Percentiles rank a stretch among this genome's conserved stretches.
These are phyloP conservation scores for Nematostella vectensis DNA, from an alignment of 92 coral and sea anemone genomes.

Conservation along the genomic window DNA sequence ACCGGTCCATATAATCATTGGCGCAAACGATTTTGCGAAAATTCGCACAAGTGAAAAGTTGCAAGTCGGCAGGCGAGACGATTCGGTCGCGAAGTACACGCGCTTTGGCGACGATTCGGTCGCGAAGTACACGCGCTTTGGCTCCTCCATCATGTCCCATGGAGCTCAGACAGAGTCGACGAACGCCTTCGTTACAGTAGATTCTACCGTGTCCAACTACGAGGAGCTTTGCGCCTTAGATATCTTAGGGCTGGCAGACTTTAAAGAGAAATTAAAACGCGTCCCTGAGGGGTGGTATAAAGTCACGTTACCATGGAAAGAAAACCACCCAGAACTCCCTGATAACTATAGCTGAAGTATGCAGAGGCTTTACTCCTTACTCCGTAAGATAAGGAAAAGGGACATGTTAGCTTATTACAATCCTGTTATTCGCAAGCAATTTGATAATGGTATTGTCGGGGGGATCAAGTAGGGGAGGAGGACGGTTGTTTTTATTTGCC, in stretches of 20 bases:
- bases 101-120: too few species aligned
- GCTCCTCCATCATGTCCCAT: slow-evolving; percentile 50
- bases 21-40: slow-evolving; percentile 49
- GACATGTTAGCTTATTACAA: slow-evolving; percentile 24
- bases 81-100: too few species aligned
- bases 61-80: slow-evolving; percentile 40
- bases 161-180: slow-evolving; percentile 26
- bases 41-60: slow-evolving; percentile 34
- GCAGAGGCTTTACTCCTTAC: slow-evolving; percentile 11
- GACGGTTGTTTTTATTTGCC: slow-evolving; percentile 17
- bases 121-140: slow-evolving; percentile 33
- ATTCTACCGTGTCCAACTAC: slow-evolving; percentile 22
- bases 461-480: slow-evolving; percentile 5
- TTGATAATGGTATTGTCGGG: slow-evolving; percentile 18
- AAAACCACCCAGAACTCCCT: slow-evolving; percentile 12
- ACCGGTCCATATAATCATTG: slow-evolving; percentile 47
- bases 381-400: slow-evolving; percentile 10
- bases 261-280: slow-evolving; percentile 27
- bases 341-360: slow-evolving; percentile 27
- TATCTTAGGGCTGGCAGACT: slow-evolving; percentile 34
- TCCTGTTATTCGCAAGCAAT: slow-evolving; percentile 26
- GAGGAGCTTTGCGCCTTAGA: slow-evolving; percentile 37
- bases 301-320: slow-evolving; percentile 37
- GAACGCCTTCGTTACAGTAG: slow-evolving; percentile 17
- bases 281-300: slow-evolving; percentile 51